A percentile compares a stretch with the other conserved stretches of the same genome.
phyloP scores from a whole-genome alignment of 2,888 invertebrate genomes.

The Phyllotreta cruciferae region DNA sequence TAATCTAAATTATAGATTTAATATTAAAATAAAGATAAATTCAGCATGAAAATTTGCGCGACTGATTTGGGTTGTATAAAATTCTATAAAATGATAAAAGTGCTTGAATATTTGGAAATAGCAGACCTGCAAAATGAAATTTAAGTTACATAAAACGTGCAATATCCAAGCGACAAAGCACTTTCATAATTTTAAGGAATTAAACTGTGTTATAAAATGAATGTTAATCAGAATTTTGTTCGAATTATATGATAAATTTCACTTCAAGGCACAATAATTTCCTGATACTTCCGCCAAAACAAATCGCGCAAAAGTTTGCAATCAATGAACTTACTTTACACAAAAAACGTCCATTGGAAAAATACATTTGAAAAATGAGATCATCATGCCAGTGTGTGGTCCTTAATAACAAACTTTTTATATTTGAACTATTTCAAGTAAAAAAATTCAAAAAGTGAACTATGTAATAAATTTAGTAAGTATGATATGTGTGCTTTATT shows the following conservation, averaged over 20 bases:
- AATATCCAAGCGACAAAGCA: no score
- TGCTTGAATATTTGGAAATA: not conserved
- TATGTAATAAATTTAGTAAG: not conserved
- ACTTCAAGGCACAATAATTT: constrained; percentile 56
- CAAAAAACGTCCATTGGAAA: constrained; percentile 21
- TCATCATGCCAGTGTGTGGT: constrained; percentile 37
- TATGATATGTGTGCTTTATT: constrained; percentile 9
- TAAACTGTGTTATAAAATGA: constrained; percentile 26
- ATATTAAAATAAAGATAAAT: constrained; percentile 12
- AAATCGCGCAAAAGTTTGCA: constrained; percentile 23
- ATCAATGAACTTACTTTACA: constrained; percentile 25
- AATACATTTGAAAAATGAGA: constrained; percentile 33
- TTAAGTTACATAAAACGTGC: not conserved
- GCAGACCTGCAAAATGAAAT: not conserved
- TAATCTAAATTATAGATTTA: constrained; percentile 29
- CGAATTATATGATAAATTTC: constrained; percentile 44
- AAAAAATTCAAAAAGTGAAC: constrained; percentile 29
- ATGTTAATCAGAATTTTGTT: constrained; percentile 45
- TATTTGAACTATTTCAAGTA: constrained; percentile 32
- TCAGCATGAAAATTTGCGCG: constrained; percentile 5
- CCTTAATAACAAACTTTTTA: constrained; percentile 27
- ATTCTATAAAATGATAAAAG: not conserved
- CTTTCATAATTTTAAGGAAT: not conserved
- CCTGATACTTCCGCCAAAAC: constrained; percentile 43
- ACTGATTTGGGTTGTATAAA: constrained; percentile 10